These are phyloP conservation scores for Hemibagrus guttatus DNA, from an alignment of 2,797 vertebrate genomes.

Conservation along the genomic window DNA sequence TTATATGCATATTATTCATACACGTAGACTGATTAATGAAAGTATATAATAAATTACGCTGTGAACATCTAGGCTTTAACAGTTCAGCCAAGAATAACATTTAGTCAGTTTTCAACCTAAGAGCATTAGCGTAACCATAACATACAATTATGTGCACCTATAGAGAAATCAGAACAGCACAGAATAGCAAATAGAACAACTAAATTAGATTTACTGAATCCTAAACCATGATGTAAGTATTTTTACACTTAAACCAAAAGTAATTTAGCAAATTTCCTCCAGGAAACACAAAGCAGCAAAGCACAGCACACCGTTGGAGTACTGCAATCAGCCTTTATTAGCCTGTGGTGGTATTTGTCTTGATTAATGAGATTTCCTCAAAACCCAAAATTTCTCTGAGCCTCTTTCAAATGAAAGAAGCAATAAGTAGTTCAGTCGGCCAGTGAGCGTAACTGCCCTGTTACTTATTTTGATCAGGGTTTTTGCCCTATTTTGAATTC, in stretches of 20 bases:
- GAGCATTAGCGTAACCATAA: background rate
- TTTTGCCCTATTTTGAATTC: slow-evolving; percentile 23
- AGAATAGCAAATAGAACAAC: background rate
- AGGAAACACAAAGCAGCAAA: background rate
- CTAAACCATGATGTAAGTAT: background rate
- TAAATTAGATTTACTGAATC: slow-evolving; percentile 5
- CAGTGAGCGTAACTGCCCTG: background rate
- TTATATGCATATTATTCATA: background rate
- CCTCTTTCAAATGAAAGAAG: background rate
- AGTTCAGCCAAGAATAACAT: background rate
- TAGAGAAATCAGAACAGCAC: background rate
- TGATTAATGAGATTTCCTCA: slow-evolving; percentile 28
- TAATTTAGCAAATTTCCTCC: background rate
- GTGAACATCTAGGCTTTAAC: background rate
- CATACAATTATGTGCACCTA: background rate
- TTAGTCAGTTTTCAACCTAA: background rate
- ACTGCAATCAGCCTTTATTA: background rate
- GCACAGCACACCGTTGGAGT: background rate
- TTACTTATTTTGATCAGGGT: slow-evolving; percentile 13
- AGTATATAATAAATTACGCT: background rate
- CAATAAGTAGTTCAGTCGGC: slow-evolving; percentile 24
- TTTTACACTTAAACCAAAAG: background rate
- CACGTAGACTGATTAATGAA: background rate
- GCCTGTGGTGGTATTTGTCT: slow-evolving; percentile 6
- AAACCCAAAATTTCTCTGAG: slow-evolving; percentile 8